Percentiles rank a stretch among this genome's conserved stretches.
Conservation (phyloP, 2,888 invertebrate genomes). For the Dryadula phaetusa region DNA sequence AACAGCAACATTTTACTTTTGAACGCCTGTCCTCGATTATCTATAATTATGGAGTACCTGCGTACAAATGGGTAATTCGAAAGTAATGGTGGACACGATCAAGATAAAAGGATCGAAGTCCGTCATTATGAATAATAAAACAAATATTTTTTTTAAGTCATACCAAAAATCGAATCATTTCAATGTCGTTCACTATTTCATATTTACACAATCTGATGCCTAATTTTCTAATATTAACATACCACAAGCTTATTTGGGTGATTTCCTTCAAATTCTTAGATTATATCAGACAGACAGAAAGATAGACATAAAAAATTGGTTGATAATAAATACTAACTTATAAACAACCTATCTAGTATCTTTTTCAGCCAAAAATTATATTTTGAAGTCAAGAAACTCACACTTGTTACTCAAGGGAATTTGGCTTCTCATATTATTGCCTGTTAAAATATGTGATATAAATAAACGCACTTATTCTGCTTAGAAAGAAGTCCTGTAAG, state of each 20-base stretch:
- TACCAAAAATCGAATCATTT: constrained; percentile 1
- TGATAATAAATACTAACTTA: too few relatives aligned
- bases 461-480: not conserved
- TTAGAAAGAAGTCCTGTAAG: not conserved
- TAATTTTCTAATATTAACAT: too few relatives aligned
- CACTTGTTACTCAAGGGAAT: not conserved
- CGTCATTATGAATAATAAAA: constrained; percentile 2
- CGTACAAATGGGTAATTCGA: constrained; percentile 12
- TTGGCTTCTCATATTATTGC: too few relatives aligned
- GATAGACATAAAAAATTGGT: too few relatives aligned
- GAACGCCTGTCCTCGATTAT: not conserved
- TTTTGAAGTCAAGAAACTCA: too few relatives aligned
- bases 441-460: too few relatives aligned
- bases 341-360: too few relatives aligned
- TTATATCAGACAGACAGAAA: too few relatives aligned
- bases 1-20: not conserved
- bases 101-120: constrained; percentile 6
- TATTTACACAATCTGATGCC: not conserved
- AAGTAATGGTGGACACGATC: not conserved
- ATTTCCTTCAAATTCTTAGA: too few relatives aligned
- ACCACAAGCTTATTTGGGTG: too few relatives aligned
- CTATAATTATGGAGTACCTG: not conserved
- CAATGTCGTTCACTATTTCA: not conserved
- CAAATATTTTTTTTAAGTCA: not conserved
- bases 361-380: too few relatives aligned